Evolutionary conservation across 2,113 vertebrate genomes (phyloP).

Genomic region (Ptychochromis oligacanthus): DNA sequence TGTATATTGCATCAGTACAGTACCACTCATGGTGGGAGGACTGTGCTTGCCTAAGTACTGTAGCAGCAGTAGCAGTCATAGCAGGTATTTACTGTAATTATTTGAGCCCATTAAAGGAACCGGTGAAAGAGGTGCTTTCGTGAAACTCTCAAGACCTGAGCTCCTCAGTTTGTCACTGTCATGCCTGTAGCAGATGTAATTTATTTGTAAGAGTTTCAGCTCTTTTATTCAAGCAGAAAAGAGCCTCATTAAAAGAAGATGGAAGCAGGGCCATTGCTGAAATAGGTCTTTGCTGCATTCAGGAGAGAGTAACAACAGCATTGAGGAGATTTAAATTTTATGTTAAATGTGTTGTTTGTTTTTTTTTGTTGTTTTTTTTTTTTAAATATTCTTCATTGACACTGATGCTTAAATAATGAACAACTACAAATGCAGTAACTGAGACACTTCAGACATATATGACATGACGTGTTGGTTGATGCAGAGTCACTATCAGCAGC

Average conservation of each 20-base stretch:
- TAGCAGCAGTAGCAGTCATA: constrained; percentile 40
- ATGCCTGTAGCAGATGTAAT: constrained; percentile 15
- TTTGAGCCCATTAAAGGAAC: constrained; percentile 50
- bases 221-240: constrained; percentile 3
- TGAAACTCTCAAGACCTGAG: neutral
- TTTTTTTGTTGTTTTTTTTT: too few relatives aligned
- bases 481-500: neutral
- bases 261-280: neutral
- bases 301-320: constrained; percentile 1
- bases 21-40: constrained; percentile 66
- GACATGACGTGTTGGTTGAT: neutral
- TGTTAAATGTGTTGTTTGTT: neutral
- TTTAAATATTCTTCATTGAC: neutral
- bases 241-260: constrained; percentile 34
- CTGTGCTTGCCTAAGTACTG: constrained; percentile 28
- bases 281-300: neutral
- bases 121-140: neutral
- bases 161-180: constrained; percentile 21
- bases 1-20: constrained; percentile 52
- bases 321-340: neutral
- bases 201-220: constrained; percentile 17
- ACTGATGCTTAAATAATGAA: neutral
- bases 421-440: neutral
- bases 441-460: neutral
- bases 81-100: constrained; percentile 57